Conservation (phyloP, 1,140 invertebrate genomes). For the Leucophenga varia region DNA sequence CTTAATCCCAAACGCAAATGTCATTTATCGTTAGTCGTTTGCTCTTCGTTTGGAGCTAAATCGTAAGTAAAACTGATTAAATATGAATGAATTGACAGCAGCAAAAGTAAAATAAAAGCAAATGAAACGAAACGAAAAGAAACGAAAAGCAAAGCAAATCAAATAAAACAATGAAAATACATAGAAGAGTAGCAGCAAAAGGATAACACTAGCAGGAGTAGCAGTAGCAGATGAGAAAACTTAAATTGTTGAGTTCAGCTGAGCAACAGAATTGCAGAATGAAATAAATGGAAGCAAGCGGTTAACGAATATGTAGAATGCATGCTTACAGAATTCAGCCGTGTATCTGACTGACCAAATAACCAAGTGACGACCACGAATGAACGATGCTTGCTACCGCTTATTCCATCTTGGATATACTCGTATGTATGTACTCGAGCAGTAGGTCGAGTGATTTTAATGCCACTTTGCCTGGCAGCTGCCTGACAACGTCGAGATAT, state of each 20-base stretch:
- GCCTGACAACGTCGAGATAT: constrained; percentile 48
- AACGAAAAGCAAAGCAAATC: not conserved
- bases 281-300: not conserved
- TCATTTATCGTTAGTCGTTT: too few relatives aligned
- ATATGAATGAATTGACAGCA: constrained; percentile 5
- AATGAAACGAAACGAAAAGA: not conserved
- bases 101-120: constrained; percentile 2
- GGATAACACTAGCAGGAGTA: not conserved
- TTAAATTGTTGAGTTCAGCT: not conserved
- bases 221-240: not conserved
- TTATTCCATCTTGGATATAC: too few relatives aligned
- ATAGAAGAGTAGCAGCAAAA: not conserved
- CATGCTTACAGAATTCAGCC: constrained; percentile 25
- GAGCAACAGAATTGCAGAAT: not conserved
- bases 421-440: too few relatives aligned
- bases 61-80: constrained; percentile 7
- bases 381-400: not conserved
- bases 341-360: constrained; percentile 1
- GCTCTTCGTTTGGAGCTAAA: too few relatives aligned
- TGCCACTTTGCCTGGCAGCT: constrained; percentile 52
- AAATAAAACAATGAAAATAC: not conserved
- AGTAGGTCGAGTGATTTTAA: constrained; percentile 24
- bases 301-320: constrained; percentile 7
- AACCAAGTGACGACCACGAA: not conserved
- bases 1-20: too few relatives aligned